A percentile compares a stretch with the other conserved stretches of the same genome.
Conservation (phyloP, 2,113 vertebrate genomes). For the Candoia aspera region DNA sequence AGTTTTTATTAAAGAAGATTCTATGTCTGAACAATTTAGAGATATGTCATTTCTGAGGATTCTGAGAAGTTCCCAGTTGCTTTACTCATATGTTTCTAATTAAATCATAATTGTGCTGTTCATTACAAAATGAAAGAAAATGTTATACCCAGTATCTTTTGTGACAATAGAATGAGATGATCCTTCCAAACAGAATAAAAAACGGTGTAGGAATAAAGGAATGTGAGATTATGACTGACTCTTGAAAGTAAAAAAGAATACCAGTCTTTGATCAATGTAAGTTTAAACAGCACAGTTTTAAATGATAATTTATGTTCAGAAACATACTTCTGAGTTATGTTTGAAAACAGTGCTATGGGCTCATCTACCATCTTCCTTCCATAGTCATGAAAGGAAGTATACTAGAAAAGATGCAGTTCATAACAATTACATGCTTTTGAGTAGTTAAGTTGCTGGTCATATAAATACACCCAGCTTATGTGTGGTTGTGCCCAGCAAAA, state of each 20-base stretch:
- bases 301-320: slow-evolving; percentile 37
- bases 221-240: slow-evolving; percentile 5
- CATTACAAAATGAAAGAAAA: slow-evolving; percentile 66
- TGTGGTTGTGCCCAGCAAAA: not conserved
- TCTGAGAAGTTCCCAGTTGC: slow-evolving; percentile 61
- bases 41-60: slow-evolving; percentile 62
- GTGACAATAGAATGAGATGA: slow-evolving; percentile 51
- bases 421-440: not conserved
- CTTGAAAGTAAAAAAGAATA: slow-evolving; percentile 51
- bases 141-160: slow-evolving; percentile 57
- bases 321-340: slow-evolving; percentile 23
- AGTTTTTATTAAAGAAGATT: slow-evolving; percentile 53
- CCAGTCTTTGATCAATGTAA: slow-evolving; percentile 32
- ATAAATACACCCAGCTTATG: not conserved
- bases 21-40: slow-evolving; percentile 61
- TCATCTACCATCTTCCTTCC: slow-evolving; percentile 3
- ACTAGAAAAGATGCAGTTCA: not conserved
- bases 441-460: not conserved
- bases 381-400: not conserved
- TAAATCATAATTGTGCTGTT: slow-evolving; percentile 73
- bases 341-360: not conserved
- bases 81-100: slow-evolving; percentile 67
- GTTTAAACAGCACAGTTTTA: slow-evolving; percentile 16
- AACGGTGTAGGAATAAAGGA: slow-evolving; percentile 30
- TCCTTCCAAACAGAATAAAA: slow-evolving; percentile 29